phyloP scores from a whole-genome alignment of 2,797 vertebrate genomes.

The Cuniculus paca region DNA sequence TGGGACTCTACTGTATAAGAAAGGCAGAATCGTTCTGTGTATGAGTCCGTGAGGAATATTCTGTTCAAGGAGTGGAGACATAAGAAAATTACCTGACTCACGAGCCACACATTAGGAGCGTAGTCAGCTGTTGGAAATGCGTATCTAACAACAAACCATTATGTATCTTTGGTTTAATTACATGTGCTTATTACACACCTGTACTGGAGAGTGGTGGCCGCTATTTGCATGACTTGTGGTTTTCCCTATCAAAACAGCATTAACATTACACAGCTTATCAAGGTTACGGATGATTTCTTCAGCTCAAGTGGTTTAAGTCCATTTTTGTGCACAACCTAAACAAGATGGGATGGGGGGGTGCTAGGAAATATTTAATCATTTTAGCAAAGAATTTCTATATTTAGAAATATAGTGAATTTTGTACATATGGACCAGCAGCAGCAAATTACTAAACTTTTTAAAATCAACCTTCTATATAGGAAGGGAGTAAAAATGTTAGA shows the following conservation, averaged over 20 bases:
- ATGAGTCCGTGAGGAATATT: constrained; percentile 85
- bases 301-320: constrained; percentile 14
- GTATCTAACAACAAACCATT: constrained; percentile 88
- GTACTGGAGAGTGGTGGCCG: constrained; percentile 76
- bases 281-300: constrained; percentile 37
- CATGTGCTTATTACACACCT: constrained; percentile 86
- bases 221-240: constrained; percentile 84
- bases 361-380: constrained; percentile 53
- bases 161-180: constrained; percentile 87
- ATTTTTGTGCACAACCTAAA: constrained; percentile 58
- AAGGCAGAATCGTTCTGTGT: constrained; percentile 76
- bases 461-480: background rate
- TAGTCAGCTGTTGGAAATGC: constrained; percentile 88
- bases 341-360: background rate
- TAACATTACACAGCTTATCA: constrained; percentile 83
- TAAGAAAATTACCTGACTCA: constrained; percentile 87
- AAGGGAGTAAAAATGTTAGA: constrained; percentile 50
- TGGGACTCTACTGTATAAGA: constrained; percentile 82
- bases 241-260: constrained; percentile 88
- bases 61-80: constrained; percentile 79
- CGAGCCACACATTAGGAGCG: constrained; percentile 85
- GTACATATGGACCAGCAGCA: background rate
- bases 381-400: constrained; percentile 63
- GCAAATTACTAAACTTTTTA: constrained; percentile 46
- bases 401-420: constrained; percentile 57